These are phyloP conservation scores for Crypturellus undulatus DNA, from an alignment of 2,113 vertebrate genomes.

Conservation along the genomic window DNA sequence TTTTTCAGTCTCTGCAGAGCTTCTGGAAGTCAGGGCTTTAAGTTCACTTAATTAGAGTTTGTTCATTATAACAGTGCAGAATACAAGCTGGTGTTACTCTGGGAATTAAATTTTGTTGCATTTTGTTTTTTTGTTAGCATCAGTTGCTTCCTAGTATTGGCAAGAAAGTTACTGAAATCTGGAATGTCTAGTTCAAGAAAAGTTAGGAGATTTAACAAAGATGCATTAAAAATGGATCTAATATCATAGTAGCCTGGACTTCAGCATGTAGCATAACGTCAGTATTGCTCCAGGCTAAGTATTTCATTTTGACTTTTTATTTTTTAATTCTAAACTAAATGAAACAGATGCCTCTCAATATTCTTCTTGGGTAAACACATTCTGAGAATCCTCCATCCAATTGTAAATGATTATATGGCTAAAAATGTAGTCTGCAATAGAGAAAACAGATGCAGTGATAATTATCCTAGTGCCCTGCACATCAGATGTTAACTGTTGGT, in stretches of 20 bases:
- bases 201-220: slow-evolving; percentile 29
- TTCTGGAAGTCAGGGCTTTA: slow-evolving; percentile 39
- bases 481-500: slow-evolving; percentile 41
- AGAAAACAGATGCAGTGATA: slow-evolving; percentile 60
- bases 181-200: slow-evolving; percentile 11
- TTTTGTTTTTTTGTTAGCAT: slow-evolving; percentile 50
- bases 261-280: slow-evolving; percentile 2
- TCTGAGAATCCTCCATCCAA: slow-evolving; percentile 27
- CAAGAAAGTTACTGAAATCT: slow-evolving; percentile 34
- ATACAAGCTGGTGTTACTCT: slow-evolving; percentile 41
- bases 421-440: slow-evolving; percentile 10
- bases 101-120: slow-evolving; percentile 47
- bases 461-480: slow-evolving; percentile 48
- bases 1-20: slow-evolving; percentile 32
- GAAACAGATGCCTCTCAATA: slow-evolving; percentile 47
- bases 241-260: slow-evolving; percentile 45
- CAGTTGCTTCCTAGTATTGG: slow-evolving; percentile 29
- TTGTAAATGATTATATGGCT: slow-evolving; percentile 43
- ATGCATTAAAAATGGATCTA: slow-evolving; percentile 56
- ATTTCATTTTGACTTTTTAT: slow-evolving; percentile 9
- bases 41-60: slow-evolving; percentile 38
- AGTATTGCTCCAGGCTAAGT: slow-evolving; percentile 18
- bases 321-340: neutral
- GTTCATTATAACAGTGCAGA: slow-evolving; percentile 43
- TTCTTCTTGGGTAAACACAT: slow-evolving; percentile 25